These are phyloP conservation scores for Ptiloglossa arizonensis DNA, from an alignment of 1,140 invertebrate species.

Conservation along the genomic window DNA sequence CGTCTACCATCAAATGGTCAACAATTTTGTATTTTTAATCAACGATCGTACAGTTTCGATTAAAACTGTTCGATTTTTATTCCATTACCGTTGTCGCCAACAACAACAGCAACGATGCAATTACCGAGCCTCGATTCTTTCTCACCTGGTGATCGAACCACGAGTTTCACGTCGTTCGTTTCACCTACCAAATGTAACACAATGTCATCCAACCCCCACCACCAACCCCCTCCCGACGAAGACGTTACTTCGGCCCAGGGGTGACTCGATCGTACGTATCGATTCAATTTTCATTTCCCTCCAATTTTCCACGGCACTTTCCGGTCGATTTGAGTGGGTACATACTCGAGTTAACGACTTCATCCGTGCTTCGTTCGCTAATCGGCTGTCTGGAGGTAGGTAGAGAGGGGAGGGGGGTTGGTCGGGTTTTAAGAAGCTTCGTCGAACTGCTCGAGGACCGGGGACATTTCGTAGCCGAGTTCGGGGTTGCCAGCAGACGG, in stretches of 20 bases:
- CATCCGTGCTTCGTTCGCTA: constrained; percentile 59
- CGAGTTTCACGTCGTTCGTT: too few species aligned
- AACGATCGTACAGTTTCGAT: too few species aligned
- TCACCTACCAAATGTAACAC: constrained; percentile 10
- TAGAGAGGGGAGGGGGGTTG: too few species aligned
- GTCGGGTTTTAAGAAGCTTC: constrained; percentile 32
- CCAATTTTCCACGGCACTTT: constrained; percentile 65
- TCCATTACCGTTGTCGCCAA: too few species aligned
- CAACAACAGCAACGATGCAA: too few species aligned
- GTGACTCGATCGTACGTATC: constrained; percentile 50
- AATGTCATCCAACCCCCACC: too few species aligned
- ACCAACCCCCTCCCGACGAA: too few species aligned
- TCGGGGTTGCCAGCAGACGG: background rate
- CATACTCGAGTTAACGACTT: constrained; percentile 77
- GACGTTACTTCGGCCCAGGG: constrained; percentile 35
- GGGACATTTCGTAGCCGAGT: background rate
- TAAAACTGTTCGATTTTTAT: too few species aligned
- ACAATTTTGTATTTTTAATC: too few species aligned
- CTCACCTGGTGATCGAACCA: too few species aligned
- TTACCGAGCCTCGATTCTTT: too few species aligned
- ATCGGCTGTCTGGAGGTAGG: constrained; percentile 18
- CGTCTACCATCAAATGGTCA: too few species aligned
- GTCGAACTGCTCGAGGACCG: background rate
- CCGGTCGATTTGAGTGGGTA: constrained; percentile 69
- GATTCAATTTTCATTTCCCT: constrained; percentile 68